Base-by-base conservation (phyloP, 2,888 invertebrate genomes). In the Mamestra brassicae region DNA sequence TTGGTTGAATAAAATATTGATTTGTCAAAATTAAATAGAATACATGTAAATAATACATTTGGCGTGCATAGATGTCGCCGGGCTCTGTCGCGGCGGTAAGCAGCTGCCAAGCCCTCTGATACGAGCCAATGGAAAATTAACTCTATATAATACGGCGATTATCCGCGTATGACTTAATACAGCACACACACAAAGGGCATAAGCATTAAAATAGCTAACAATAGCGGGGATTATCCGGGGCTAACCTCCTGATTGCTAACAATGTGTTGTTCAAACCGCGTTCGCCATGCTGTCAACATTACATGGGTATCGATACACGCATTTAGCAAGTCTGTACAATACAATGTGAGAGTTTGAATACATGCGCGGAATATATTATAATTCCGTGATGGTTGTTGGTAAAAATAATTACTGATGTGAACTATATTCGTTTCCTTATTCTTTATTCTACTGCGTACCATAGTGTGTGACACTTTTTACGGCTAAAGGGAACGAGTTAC, bases 121-220 rank as follows among this genome's bases (percentile, higher is more conserved):
- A 90, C 90, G 87, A 87, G 90, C 92, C 89, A 93, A 95, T 94
- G 95, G 94, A 94, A 96, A 96, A 96, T 96, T 95, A 96, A 95
- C 94, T 94, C 94, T 86, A 91, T 90, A 96, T 96, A 96, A 96
- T 95, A 92, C 94, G 87, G 90, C 95, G 96, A 96, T 96, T 96
- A 96, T 95, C 95, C 94, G 95, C 94, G 94, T 96, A 96, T 94
- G 94, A 95, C 93, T 96, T 95, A 95, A 96, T 96, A 95, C 95
- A 94, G 92, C 92, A 89, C 93, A 91, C 91, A 87, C 91, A 96
- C 95, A 96, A 96, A 93, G 92, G 93, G 91, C 90, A 93, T 95
- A 95, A 95, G 95, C 94, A 96, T 95, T 94, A 95, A 95, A 95
- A 95, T 95, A 95, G 93, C 92, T 94, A 95, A 96, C 96, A 96